phyloP scores from a whole-genome alignment of 1,140 invertebrate genomes.

The Ceratosolen fusciceps region DNA sequence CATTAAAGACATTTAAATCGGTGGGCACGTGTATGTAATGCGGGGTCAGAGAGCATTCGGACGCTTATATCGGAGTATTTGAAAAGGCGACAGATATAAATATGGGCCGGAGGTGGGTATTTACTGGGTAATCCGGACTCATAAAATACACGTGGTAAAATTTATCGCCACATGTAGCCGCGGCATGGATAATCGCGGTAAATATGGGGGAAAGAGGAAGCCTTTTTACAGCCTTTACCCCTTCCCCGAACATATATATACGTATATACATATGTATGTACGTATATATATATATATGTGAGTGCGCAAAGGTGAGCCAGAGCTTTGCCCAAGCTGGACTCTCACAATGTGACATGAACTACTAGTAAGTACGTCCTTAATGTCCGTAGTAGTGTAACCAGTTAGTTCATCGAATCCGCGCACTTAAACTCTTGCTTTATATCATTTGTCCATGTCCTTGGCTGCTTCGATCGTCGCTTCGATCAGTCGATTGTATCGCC shows the following conservation, averaged over 20 bases:
- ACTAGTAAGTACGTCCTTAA: slow-evolving; percentile 48
- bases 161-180: slow-evolving; percentile 31
- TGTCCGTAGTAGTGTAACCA: no score
- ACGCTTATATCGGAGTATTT: slow-evolving; percentile 21
- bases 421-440: no score
- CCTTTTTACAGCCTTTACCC: slow-evolving; percentile 10
- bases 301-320: slow-evolving; percentile 10
- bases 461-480: neutral
- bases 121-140: slow-evolving; percentile 43
- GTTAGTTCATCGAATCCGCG: neutral
- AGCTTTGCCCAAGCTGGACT: slow-evolving; percentile 27
- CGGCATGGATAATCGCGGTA: slow-evolving; percentile 29
- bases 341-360: slow-evolving; percentile 34
- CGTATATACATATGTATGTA: no score
- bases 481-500: slow-evolving; percentile 12
- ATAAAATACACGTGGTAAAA: slow-evolving; percentile 44
- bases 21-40: neutral
- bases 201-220: slow-evolving; percentile 22
- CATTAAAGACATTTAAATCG: slow-evolving; percentile 3
- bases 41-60: neutral
- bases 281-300: no score
- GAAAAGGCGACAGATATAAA: slow-evolving; percentile 25
- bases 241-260: no score
- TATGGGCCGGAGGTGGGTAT: slow-evolving; percentile 16
- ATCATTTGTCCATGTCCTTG: slow-evolving; percentile 14